Evolutionary conservation across 2,797 vertebrate species (phyloP).

Genomic region (Tapirus indicus): DNA sequence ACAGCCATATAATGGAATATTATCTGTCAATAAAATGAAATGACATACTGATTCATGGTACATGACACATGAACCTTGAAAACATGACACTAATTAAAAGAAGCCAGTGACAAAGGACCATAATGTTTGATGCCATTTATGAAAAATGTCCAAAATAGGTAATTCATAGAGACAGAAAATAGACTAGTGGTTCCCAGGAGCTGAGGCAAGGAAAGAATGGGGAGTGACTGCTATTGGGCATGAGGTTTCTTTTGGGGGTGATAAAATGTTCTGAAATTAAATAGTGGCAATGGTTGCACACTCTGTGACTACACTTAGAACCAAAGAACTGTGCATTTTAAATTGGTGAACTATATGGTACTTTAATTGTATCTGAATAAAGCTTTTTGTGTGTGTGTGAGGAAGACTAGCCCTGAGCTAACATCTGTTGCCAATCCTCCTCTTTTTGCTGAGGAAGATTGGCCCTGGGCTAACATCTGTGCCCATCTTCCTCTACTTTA

Average conservation of each 20-base stretch:
- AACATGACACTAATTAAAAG: background rate
- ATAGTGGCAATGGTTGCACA: background rate
- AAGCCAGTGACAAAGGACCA: background rate
- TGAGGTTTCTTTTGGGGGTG: background rate
- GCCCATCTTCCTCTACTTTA: too few relatives aligned
- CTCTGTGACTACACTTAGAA: background rate
- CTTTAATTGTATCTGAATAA: slow-evolving; percentile 20
- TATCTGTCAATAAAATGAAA: background rate
- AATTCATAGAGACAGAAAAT: background rate
- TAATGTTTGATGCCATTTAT: background rate
- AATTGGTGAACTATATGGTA: background rate
- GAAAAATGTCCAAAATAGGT: background rate
- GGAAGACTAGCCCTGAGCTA: too few relatives aligned
- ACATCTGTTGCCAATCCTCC: too few relatives aligned
- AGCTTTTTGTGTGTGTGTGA: background rate
- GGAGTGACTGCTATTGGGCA: background rate
- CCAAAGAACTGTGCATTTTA: background rate
- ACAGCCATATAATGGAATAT: background rate
- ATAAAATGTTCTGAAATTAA: background rate
- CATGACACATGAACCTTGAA: background rate
- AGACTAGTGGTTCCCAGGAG: background rate
- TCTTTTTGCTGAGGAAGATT: too few relatives aligned
- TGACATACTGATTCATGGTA: background rate
- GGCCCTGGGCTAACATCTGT: too few relatives aligned
- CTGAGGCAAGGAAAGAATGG: background rate